These are phyloP conservation scores for Cheilosia soror DNA, from an alignment of 2,888 invertebrate genomes.

Conservation along the genomic window DNA sequence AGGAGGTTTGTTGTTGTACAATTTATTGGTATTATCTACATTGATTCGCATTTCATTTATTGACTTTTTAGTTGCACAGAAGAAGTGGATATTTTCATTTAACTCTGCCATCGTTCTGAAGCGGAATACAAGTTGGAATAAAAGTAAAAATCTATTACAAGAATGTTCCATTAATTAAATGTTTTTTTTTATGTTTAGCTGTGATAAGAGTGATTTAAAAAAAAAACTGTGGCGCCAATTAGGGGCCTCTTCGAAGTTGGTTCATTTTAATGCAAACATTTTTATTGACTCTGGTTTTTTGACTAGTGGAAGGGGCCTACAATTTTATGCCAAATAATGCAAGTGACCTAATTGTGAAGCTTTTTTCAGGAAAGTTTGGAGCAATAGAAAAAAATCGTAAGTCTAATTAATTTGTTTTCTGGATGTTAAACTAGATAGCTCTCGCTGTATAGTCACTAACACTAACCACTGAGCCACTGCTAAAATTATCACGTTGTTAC, in stretches of 20 bases:
- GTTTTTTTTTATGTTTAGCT: neutral
- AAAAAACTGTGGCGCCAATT: neutral
- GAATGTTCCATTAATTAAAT: conserved; percentile 22
- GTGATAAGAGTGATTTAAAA: neutral
- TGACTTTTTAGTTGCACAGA: conserved; percentile 3
- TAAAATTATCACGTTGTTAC: no score
- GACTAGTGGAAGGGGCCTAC: no score
- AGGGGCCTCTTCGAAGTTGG: neutral
- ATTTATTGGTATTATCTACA: neutral
- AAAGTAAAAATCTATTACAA: neutral
- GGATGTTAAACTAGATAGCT: no score
- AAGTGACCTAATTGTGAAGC: no score
- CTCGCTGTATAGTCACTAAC: no score
- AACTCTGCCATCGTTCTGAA: neutral
- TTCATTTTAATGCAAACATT: no score
- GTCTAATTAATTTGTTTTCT: no score
- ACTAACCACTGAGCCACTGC: no score
- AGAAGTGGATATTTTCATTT: neutral
- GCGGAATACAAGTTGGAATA: neutral
- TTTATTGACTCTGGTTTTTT: no score
- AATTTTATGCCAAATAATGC: no score
- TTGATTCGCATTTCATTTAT: neutral
- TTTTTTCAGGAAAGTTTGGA: no score
- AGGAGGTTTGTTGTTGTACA: neutral
- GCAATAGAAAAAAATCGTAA: no score